These are phyloP conservation scores for Brachionus rotundiformis DNA, from an alignment of 1,140 invertebrate species.

Conservation along the genomic window DNA sequence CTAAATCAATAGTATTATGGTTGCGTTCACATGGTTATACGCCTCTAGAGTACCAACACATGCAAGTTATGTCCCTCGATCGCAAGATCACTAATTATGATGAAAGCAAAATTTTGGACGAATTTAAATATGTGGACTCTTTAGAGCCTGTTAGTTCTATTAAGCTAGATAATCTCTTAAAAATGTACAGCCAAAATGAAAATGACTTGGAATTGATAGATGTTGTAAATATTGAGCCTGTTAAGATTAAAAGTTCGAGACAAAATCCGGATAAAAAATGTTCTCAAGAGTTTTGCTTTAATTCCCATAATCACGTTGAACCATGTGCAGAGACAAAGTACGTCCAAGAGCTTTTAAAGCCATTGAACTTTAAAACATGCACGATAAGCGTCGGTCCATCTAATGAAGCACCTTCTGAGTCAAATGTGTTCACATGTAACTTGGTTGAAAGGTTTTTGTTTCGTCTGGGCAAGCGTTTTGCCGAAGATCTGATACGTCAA, in stretches of 20 bases:
- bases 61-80: conserved; percentile 21
- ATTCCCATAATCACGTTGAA: not conserved
- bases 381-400: not conserved
- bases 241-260: not conserved
- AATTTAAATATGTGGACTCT: not conserved
- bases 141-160: not conserved
- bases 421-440: conserved; percentile 42
- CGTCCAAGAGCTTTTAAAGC: not conserved
- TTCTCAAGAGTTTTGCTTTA: not conserved
- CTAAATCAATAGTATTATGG: conserved; percentile 67
- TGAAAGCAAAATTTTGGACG: not conserved
- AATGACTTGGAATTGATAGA: not conserved
- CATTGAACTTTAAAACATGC: not conserved
- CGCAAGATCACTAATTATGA: not conserved
- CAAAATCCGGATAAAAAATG: not conserved
- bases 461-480: conserved; percentile 15
- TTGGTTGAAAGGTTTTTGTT: conserved; percentile 38
- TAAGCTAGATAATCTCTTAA: not conserved
- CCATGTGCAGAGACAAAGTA: not conserved
- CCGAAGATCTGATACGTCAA: conserved; percentile 45
- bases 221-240: not conserved
- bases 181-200: not conserved
- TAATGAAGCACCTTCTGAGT: not conserved
- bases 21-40: conserved; percentile 66
- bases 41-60: conserved; percentile 55